Conservation (phyloP, 2,888 invertebrate genomes). For the Anoplius nigerrimus region DNA sequence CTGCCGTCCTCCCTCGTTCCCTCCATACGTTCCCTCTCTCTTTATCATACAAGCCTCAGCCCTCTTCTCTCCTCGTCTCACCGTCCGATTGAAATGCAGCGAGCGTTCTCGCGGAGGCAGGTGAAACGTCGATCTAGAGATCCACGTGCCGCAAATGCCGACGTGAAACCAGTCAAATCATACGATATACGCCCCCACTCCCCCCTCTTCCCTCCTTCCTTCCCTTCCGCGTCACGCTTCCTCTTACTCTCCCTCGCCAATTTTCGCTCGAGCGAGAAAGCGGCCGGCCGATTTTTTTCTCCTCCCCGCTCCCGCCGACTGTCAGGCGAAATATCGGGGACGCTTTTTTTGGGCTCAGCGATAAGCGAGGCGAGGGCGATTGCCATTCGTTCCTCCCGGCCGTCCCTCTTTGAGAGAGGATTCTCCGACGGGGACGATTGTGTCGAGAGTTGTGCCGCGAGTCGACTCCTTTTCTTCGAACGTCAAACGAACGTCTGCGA, state of each 20-base stretch:
- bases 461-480: too few species aligned
- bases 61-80: background rate
- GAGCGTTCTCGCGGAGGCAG: constrained; percentile 52
- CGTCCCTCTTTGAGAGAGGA: background rate
- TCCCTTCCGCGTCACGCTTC: too few species aligned
- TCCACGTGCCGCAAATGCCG: constrained; percentile 31
- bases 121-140: constrained; percentile 39
- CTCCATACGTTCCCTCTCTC: background rate
- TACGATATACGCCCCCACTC: constrained; percentile 3
- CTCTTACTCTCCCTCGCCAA: constrained; percentile 9
- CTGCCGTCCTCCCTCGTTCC: background rate
- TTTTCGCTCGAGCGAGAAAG: constrained; percentile 21
- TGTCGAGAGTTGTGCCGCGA: too few species aligned
- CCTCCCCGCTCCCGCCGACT: too few species aligned
- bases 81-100: constrained; percentile 56
- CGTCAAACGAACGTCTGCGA: too few species aligned
- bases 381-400: background rate
- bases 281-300: too few species aligned
- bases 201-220: too few species aligned
- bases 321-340: too few species aligned
- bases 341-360: too few species aligned
- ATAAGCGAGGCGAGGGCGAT: background rate
- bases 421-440: too few species aligned
- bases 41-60: background rate
- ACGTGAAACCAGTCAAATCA: constrained; percentile 38